Percentiles rank a stretch among this genome's conserved stretches.
Evolutionary conservation across 2,113 vertebrate genomes (phyloP).

Genomic region (Cromileptes altivelis): DNA sequence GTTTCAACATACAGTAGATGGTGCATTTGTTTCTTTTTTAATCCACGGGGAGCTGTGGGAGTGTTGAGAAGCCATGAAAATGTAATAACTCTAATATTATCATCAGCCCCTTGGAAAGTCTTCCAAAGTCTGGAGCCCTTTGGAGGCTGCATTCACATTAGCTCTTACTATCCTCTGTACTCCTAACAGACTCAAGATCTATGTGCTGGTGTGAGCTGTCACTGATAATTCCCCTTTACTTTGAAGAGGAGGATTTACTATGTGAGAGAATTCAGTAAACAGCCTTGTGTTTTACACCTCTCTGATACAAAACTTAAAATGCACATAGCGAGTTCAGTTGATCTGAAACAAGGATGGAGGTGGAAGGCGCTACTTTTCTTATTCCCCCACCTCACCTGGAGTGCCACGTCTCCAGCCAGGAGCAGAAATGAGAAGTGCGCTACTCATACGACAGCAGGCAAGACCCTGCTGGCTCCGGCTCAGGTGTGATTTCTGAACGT

Average conservation of each 20-base stretch:
- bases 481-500: slow-evolving; percentile 40
- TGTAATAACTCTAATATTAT: slow-evolving; percentile 49
- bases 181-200: slow-evolving; percentile 33
- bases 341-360: slow-evolving; percentile 22
- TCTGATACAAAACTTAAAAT: slow-evolving; percentile 48
- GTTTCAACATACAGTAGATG: neutral
- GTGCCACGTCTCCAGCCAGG: slow-evolving; percentile 3
- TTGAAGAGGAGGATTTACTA: slow-evolving; percentile 69
- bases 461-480: slow-evolving; percentile 11
- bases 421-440: slow-evolving; percentile 30
- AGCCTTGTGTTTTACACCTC: slow-evolving; percentile 30
- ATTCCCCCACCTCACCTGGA: slow-evolving; percentile 20
- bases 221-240: slow-evolving; percentile 56
- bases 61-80: slow-evolving; percentile 41
- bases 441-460: slow-evolving; percentile 1
- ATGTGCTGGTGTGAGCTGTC: slow-evolving; percentile 55
- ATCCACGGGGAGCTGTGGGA: slow-evolving; percentile 10
- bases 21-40: slow-evolving; percentile 8
- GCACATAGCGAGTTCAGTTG: slow-evolving; percentile 12
- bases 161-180: slow-evolving; percentile 25
- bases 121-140: slow-evolving; percentile 38
- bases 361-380: neutral
- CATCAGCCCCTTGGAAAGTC: slow-evolving; percentile 37
- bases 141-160: slow-evolving; percentile 39
- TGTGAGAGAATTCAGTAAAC: slow-evolving; percentile 69